Conservation (phyloP, 2,113 vertebrate genomes). For the Canis aureus region DNA sequence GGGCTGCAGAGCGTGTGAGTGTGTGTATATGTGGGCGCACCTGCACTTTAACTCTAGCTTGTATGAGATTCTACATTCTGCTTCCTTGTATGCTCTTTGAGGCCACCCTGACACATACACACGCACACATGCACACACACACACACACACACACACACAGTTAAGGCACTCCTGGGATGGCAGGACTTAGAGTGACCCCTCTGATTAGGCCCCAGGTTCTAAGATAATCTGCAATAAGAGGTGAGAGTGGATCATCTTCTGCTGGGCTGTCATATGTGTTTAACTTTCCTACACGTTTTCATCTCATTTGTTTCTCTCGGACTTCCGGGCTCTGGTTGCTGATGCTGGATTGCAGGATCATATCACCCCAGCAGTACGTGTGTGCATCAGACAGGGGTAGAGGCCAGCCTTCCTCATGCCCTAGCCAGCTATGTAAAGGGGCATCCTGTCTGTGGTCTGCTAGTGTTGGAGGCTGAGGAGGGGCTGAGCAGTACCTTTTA, state of each 20-base stretch:
- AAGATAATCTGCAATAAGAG: not conserved
- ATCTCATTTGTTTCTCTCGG: conserved; percentile 1
- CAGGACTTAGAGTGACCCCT: not conserved
- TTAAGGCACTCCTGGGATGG: not conserved
- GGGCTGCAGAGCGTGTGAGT: not conserved
- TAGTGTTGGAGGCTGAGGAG: not conserved
- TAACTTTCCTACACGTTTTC: not conserved
- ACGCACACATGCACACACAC: no score
- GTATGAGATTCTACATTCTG: not conserved
- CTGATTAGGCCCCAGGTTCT: not conserved
- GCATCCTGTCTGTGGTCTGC: not conserved
- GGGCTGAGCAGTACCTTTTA: not conserved
- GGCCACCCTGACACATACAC: not conserved
- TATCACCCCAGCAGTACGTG: not conserved
- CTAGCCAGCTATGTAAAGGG: not conserved
- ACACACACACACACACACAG: not conserved
- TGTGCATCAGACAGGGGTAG: not conserved
- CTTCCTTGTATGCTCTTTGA: not conserved
- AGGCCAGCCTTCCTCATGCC: not conserved
- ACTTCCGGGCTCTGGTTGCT: not conserved
- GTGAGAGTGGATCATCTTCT: not conserved
- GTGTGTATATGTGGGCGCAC: not conserved
- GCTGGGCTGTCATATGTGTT: not conserved
- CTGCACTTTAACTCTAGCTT: not conserved
- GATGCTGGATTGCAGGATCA: not conserved